A percentile compares a stretch with the other conserved stretches of the same genome.
phyloP scores from a whole-genome alignment of 2,888 invertebrate genomes.

The Drosophila kuntzei region DNA sequence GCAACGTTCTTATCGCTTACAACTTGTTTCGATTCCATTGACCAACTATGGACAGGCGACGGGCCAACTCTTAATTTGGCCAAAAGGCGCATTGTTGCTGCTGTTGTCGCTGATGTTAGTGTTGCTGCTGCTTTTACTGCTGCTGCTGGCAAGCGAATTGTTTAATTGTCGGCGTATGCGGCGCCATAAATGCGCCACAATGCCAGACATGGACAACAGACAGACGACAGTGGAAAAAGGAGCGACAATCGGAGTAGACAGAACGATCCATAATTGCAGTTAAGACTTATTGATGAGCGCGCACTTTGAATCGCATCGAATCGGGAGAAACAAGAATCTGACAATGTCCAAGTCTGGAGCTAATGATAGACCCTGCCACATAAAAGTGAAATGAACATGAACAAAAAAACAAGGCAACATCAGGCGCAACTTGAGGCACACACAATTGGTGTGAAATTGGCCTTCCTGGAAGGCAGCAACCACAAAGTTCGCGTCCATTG shows the following conservation, averaged over 20 bases:
- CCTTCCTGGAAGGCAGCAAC: constrained; percentile 60
- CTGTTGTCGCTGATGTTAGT: constrained; percentile 22
- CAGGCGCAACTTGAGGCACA: constrained; percentile 3
- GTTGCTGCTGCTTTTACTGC: constrained; percentile 39
- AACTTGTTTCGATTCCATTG: constrained; percentile 81
- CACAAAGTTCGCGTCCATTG: constrained; percentile 38
- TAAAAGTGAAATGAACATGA: constrained; percentile 56
- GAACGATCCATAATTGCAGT: constrained; percentile 66
- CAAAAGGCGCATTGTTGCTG: constrained; percentile 69
- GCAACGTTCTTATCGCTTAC: constrained; percentile 76
- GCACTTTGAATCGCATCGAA: constrained; percentile 38
- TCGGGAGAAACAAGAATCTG: constrained; percentile 4
- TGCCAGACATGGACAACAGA: constrained; percentile 50
- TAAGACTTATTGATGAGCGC: constrained; percentile 59
- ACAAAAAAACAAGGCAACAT: constrained; percentile 16
- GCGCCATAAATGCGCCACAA: constrained; percentile 77
- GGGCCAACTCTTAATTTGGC: constrained; percentile 68
- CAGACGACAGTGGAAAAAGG: constrained; percentile 1
- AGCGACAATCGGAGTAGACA: constrained; percentile 16
- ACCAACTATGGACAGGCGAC: constrained; percentile 69
- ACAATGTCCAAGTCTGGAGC: constrained; percentile 40
- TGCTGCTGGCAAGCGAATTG: constrained; percentile 62
- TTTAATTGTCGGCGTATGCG: constrained; percentile 78
- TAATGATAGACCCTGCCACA: constrained; percentile 61
- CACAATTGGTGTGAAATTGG: constrained; percentile 78